Evolutionary conservation across 2,888 invertebrate species (phyloP).

Genomic region (Bombylius discolor): DNA sequence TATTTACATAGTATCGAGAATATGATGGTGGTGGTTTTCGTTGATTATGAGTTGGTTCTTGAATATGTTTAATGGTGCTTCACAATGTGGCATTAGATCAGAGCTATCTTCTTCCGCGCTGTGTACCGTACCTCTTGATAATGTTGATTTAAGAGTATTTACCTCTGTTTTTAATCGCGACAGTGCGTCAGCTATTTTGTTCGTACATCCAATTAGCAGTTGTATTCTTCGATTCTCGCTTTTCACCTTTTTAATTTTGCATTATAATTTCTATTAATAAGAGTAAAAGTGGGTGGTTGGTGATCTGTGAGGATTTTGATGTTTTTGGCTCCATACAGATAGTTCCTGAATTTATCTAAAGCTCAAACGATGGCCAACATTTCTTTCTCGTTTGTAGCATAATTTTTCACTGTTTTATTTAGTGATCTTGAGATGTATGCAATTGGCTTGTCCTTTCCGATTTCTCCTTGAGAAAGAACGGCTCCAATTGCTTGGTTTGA

Average conservation of each 20-base stretch:
- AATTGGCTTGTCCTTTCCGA: neutral
- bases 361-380: constrained; percentile 7
- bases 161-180: neutral
- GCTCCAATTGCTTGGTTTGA: constrained; percentile 10
- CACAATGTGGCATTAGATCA: neutral
- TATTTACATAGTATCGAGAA: neutral
- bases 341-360: constrained; percentile 5
- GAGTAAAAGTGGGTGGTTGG: constrained; percentile 7
- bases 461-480: neutral
- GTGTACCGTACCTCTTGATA: neutral
- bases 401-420: constrained; percentile 9
- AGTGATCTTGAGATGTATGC: neutral
- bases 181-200: constrained; percentile 6
- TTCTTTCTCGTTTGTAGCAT: constrained; percentile 9
- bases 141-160: neutral
- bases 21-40: neutral
- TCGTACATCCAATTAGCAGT: constrained; percentile 3
- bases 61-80: constrained; percentile 1
- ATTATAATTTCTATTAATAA: constrained; percentile 3
- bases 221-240: constrained; percentile 9
- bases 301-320: constrained; percentile 12
- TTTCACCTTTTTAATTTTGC: constrained; percentile 11
- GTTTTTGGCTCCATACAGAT: constrained; percentile 11
- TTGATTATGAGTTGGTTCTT: neutral
- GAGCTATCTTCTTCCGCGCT: neutral